Conservation (phyloP, 2,888 invertebrate species). For the Drosophila rubida region DNA sequence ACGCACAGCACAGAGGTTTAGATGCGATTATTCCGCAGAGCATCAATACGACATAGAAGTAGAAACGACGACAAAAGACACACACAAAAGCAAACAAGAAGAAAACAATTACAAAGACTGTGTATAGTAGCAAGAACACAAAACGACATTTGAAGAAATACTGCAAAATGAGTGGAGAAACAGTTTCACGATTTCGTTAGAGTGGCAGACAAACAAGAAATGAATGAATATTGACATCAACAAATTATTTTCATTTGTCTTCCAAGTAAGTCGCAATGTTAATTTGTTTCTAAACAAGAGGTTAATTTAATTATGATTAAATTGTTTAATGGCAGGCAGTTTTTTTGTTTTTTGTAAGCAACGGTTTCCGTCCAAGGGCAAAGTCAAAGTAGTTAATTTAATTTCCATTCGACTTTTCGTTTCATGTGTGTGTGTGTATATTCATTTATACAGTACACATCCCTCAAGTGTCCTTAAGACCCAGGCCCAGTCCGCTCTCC, state of each 20-base stretch:
- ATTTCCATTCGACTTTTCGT: conserved; percentile 41
- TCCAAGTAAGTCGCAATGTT: conserved; percentile 62
- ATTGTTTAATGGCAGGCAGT: conserved; percentile 28
- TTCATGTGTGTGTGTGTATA: conserved; percentile 37
- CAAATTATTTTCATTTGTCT: conserved; percentile 71
- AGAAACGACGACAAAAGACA: conserved; percentile 44
- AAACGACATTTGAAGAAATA: conserved; percentile 45
- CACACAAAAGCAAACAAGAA: not conserved
- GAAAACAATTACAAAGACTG: conserved; percentile 64
- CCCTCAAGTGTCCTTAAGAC: conserved; percentile 68
- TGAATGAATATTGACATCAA: conserved; percentile 42
- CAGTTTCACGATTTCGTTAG: conserved; percentile 23
- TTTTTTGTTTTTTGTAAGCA: conserved; percentile 52
- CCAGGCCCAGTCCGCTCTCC: conserved; percentile 60
- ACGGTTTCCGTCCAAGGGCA: conserved; percentile 78
- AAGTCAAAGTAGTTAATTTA: conserved; percentile 66
- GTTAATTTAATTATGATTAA: conserved; percentile 28
- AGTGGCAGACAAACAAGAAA: conserved; percentile 14
- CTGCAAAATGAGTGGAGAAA: conserved; percentile 26
- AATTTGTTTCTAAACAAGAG: conserved; percentile 38
- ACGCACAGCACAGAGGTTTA: conserved; percentile 96
- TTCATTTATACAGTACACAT: conserved; percentile 9
- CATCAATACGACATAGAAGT: conserved; percentile 36
- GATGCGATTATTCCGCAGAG: no score
- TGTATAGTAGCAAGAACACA: conserved; percentile 73